A percentile compares a stretch with the other conserved stretches of the same genome.
phyloP scores from a whole-genome alignment of 2,797 vertebrate genomes.

The Anabacerthia variegaticeps region DNA sequence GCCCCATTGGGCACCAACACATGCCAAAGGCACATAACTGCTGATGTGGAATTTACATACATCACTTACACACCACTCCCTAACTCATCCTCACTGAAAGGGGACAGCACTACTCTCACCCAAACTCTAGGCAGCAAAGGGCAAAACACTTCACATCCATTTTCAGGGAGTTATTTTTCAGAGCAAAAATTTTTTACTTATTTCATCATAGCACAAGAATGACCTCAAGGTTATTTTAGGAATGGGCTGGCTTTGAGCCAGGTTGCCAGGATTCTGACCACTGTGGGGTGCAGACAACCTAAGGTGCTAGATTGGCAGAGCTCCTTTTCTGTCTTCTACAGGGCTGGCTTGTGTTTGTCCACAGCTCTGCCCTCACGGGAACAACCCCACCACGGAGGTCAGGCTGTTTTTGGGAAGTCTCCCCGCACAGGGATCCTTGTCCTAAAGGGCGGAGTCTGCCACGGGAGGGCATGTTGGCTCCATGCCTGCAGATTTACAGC shows the following conservation, averaged over 20 bases:
- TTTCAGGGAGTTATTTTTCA: neutral
- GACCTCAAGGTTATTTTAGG: neutral
- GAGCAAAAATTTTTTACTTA: neutral
- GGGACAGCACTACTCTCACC: neutral
- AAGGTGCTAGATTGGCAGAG: neutral
- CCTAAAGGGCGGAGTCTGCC: neutral
- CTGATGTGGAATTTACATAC: neutral
- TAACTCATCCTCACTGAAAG: neutral
- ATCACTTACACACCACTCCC: neutral
- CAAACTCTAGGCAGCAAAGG: neutral
- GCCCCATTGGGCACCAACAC: accelerated
- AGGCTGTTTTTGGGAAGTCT: neutral
- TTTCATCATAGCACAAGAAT: neutral
- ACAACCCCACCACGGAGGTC: neutral
- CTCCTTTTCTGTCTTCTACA: neutral
- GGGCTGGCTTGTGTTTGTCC: neutral
- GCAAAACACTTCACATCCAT: neutral
- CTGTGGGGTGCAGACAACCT: accelerated
- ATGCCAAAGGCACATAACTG: neutral
- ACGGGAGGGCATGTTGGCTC: neutral
- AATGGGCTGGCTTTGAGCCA: neutral
- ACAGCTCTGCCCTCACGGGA: neutral
- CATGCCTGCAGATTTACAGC: neutral
- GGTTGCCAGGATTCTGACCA: neutral
- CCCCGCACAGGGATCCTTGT: accelerated